Percentiles rank a stretch among this genome's conserved stretches.
Evolutionary conservation across 2,888 invertebrate genomes (phyloP).

Genomic region (Idaea straminata): DNA sequence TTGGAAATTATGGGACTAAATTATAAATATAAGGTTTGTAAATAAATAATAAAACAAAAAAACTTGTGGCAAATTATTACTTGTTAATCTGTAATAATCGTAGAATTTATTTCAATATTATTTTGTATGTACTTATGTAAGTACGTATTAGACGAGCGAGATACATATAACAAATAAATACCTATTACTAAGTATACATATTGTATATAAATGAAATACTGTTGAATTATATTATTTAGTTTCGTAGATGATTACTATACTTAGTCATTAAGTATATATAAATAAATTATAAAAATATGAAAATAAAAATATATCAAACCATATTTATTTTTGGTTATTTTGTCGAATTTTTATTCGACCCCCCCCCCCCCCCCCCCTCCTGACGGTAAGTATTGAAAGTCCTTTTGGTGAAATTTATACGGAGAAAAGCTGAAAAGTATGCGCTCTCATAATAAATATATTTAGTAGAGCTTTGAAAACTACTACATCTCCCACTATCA

Average conservation of each 20-base stretch:
- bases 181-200: slow-evolving; percentile 65
- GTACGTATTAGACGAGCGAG: not conserved
- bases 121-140: slow-evolving; percentile 56
- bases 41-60: slow-evolving; percentile 64
- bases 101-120: slow-evolving; percentile 60
- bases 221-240: slow-evolving; percentile 80
- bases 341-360: not conserved
- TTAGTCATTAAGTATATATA: slow-evolving; percentile 78
- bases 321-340: slow-evolving; percentile 28
- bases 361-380: not conserved
- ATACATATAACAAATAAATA: slow-evolving; percentile 45
- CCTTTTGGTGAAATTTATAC: too few species aligned
- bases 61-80: slow-evolving; percentile 78
- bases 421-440: too few species aligned
- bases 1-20: slow-evolving; percentile 78
- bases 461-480: too few species aligned
- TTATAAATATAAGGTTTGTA: slow-evolving; percentile 73
- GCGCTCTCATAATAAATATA: too few species aligned
- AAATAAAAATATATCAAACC: slow-evolving; percentile 78
- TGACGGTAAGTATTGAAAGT: not conserved
- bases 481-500: too few species aligned
- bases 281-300: slow-evolving; percentile 67
- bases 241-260: slow-evolving; percentile 77
- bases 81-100: slow-evolving; percentile 67
- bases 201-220: slow-evolving; percentile 76